phyloP scores from a whole-genome alignment of 2,888 invertebrate genomes.

The Globia sparganii region DNA sequence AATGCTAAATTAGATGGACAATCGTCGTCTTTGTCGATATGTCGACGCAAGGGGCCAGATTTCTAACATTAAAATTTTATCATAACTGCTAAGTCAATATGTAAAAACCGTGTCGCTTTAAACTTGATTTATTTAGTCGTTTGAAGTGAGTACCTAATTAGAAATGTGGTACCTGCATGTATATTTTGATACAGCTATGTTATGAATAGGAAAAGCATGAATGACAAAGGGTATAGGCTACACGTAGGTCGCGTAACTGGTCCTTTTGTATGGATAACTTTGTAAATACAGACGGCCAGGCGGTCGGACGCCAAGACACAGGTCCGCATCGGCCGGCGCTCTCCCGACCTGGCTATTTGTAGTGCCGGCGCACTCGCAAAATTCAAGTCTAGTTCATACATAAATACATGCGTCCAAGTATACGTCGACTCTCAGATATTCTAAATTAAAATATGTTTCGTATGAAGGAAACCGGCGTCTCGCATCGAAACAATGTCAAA shows the following conservation, averaged over 20 bases:
- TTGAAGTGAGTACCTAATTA: not conserved
- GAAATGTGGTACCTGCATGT: not conserved
- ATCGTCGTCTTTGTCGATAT: conserved; percentile 62
- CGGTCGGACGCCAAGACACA: conserved; percentile 51
- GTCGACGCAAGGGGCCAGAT: conserved; percentile 31
- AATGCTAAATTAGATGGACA: conserved; percentile 63
- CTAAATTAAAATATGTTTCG: conserved; percentile 65
- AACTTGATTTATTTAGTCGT: conserved; percentile 33
- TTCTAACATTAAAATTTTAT: conserved; percentile 38
- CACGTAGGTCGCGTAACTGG: not conserved
- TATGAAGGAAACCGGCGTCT: conserved; percentile 59
- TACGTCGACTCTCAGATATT: conserved; percentile 56
- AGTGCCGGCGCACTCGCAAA: conserved; percentile 74
- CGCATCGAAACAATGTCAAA: conserved; percentile 57
- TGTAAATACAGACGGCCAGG: conserved; percentile 34
- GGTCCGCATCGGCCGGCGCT: conserved; percentile 55
- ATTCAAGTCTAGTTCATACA: conserved; percentile 71
- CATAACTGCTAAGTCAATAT: conserved; percentile 41
- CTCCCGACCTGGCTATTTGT: conserved; percentile 77
- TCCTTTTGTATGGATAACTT: conserved; percentile 7
- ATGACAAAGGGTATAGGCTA: not conserved
- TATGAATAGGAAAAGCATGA: not conserved
- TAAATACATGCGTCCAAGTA: conserved; percentile 64
- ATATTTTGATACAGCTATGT: not conserved
- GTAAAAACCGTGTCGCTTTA: conserved; percentile 22